Base-by-base conservation (phyloP, 2,888 invertebrate species). In the Drosophila neotestacea region DNA sequence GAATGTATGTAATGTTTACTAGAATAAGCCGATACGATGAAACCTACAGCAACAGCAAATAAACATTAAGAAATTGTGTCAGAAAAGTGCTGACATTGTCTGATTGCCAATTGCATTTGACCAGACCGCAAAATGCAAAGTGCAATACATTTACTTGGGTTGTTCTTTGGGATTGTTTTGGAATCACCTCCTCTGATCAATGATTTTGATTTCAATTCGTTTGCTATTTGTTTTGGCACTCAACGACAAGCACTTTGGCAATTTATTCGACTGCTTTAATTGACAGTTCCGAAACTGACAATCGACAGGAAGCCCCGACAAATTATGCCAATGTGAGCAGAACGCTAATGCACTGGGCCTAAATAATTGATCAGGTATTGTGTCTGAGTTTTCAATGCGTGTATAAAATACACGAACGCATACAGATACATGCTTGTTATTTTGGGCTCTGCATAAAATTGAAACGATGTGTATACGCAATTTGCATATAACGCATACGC, bases 321-420 rank as follows among this genome's bases (percentile, higher is more conserved):
- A 86, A 83, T 84, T 83, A 84, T 84, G 81, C 71, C 81, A 72
- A 67, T 82, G 81, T 71, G 70, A 69, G 62, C 46, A 44, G 70
- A 54, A 50, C 77, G 70, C 83, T 85, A 85, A 85, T 85, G 88
- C 83, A 87, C 68, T 83, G 54, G 47, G 62, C 77, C 80, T 85
- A 73, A 87, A 87, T 85, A 77, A 85, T 85, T 85, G 62, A 87
- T 47, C 50, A 52, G 62, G 51, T 70, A 70, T 73, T 84, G 84
- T 74, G 58, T 41, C 52, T 63, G 63, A 60, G 82, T 64, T 82
- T 76, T 68, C 78, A 79, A 64, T 70, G 73, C 68, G 79, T 75
- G 73, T 81, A 78, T 75, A 75, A 77, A 73, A 67, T 66, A 76
- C 63, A 70, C 60, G 16, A 16, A 55, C 52, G 5, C 32, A 50